These are phyloP conservation scores for Psophia crepitans DNA, from an alignment of 2,113 vertebrate species.

Conservation along the genomic window DNA sequence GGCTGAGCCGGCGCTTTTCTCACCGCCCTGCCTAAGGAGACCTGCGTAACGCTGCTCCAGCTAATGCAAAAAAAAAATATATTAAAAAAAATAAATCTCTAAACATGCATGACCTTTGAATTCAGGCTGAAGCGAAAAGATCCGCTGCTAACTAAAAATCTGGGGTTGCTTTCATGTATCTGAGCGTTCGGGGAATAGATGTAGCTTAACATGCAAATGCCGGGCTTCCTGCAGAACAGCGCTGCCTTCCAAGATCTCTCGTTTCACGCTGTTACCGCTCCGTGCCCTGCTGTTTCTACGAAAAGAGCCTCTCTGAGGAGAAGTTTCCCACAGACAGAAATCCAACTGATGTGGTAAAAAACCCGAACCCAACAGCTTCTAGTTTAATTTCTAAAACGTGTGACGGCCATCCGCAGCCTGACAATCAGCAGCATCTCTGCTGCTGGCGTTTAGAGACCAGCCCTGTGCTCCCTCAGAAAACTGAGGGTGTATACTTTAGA, in stretches of 20 bases:
- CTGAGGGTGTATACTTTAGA: too few relatives aligned
- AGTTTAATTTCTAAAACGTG: background rate
- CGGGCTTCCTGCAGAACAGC: background rate
- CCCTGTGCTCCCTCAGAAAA: fast-evolving
- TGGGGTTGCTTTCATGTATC: background rate
- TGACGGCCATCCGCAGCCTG: background rate
- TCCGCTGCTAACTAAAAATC: background rate
- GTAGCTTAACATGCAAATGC: constrained; percentile 11
- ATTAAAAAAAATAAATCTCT: background rate
- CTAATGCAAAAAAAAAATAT: background rate
- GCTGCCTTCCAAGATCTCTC: background rate
- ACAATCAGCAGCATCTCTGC: background rate
- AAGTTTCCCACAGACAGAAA: constrained; percentile 20
- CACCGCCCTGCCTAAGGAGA: fast-evolving
- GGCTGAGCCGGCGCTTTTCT: background rate
- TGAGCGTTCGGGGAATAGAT: background rate
- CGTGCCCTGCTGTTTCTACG: background rate
- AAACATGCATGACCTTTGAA: background rate
- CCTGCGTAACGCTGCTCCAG: background rate
- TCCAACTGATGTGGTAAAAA: background rate
- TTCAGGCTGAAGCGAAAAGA: background rate
- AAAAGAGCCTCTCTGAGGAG: constrained; percentile 13
- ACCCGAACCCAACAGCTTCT: fast-evolving
- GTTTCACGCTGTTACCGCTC: background rate
- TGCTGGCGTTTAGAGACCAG: background rate